phyloP scores from a whole-genome alignment of 2,797 vertebrate species.

The Spinus pinus region DNA sequence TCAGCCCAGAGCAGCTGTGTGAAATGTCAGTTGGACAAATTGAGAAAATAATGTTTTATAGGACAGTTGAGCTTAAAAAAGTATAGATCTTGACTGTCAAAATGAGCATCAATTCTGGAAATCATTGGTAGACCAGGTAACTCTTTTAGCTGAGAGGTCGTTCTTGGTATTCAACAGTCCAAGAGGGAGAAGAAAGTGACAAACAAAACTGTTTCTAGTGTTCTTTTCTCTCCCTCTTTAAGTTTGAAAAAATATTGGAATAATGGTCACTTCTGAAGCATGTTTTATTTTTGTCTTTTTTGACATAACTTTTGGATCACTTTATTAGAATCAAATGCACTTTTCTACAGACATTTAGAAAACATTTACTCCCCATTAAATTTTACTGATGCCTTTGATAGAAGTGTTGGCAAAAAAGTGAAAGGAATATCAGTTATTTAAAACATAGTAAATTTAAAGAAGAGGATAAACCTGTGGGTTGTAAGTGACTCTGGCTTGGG shows the following conservation, averaged over 20 bases:
- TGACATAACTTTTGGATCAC: not conserved
- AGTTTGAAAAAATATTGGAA: not conserved
- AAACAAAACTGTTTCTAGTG: not conserved
- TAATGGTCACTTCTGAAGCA: not conserved
- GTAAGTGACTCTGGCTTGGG: not conserved
- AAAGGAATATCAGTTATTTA: not conserved
- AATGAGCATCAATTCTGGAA: not conserved
- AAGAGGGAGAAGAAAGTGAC: not conserved
- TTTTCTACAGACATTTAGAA: not conserved
- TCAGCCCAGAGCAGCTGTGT: not conserved
- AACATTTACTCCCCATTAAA: not conserved
- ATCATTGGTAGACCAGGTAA: not conserved
- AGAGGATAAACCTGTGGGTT: not conserved
- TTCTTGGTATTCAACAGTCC: not conserved
- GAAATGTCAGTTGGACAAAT: not conserved
- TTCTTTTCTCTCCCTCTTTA: not conserved
- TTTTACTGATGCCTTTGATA: not conserved
- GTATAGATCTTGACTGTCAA: not conserved
- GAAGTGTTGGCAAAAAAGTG: not conserved
- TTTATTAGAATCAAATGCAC: not conserved
- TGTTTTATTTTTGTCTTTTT: not conserved
- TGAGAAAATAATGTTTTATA: not conserved
- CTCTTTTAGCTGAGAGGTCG: not conserved
- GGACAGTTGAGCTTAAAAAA: not conserved
- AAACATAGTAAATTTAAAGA: not conserved